phyloP scores from a whole-genome alignment of 2,797 vertebrate genomes.

The Sebastes oblongus region DNA sequence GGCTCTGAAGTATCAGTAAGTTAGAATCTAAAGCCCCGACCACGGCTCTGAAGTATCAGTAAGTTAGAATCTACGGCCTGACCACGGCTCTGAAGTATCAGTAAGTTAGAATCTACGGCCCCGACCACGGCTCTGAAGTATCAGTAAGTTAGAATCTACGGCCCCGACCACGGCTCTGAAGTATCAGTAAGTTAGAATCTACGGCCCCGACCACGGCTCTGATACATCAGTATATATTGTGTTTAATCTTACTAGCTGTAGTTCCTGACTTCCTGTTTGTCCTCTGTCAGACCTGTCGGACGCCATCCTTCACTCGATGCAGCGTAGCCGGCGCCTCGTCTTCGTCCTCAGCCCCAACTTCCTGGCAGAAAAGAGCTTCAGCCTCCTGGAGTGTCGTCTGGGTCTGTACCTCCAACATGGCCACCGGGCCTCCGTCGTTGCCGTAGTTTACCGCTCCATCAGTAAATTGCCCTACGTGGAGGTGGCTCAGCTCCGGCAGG shows the following conservation, averaged over 20 bases:
- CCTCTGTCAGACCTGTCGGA: constrained; percentile 83
- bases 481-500: constrained; percentile 84
- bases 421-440: constrained; percentile 81
- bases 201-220: too few relatives aligned
- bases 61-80: too few relatives aligned
- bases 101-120: too few relatives aligned
- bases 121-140: too few relatives aligned
- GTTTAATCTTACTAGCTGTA: background rate
- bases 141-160: too few relatives aligned
- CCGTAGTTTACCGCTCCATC: constrained; percentile 82
- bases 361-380: constrained; percentile 89
- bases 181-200: too few relatives aligned
- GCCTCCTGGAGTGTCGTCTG: constrained; percentile 90
- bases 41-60: too few relatives aligned
- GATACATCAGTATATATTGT: too few relatives aligned
- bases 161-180: too few relatives aligned
- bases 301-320: constrained; percentile 87
- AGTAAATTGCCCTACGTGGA: constrained; percentile 79
- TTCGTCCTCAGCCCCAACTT: constrained; percentile 89
- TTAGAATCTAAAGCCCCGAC: too few relatives aligned
- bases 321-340: constrained; percentile 89
- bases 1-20: too few relatives aligned
- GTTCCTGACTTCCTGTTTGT: constrained; percentile 17
- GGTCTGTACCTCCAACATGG: constrained; percentile 88
- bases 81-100: too few relatives aligned